Percentiles rank a stretch among this genome's conserved stretches.
These are phyloP conservation scores for Ischnus inquisitorius DNA, from an alignment of 2,888 invertebrate species.

Conservation along the genomic window DNA sequence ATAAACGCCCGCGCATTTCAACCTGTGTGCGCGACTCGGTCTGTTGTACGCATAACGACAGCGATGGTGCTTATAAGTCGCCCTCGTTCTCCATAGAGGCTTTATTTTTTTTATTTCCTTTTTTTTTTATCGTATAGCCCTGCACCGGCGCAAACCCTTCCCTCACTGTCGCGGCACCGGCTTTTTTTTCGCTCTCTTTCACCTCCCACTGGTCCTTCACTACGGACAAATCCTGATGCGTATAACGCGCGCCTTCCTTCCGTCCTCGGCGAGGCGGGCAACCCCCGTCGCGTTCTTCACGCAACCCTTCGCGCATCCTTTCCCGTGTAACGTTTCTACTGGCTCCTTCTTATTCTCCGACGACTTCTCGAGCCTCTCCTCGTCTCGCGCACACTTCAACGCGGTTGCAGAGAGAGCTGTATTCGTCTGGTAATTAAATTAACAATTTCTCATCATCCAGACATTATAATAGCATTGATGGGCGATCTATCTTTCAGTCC, in stretches of 20 bases:
- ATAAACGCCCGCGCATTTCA: constrained; percentile 67
- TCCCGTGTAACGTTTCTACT: background rate
- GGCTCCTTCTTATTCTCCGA: constrained; percentile 15
- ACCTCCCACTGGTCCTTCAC: constrained; percentile 46
- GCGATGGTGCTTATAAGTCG: constrained; percentile 61
- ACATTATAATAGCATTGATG: constrained; percentile 12
- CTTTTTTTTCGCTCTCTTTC: constrained; percentile 36
- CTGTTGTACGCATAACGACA: constrained; percentile 43
- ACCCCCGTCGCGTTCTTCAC: constrained; percentile 28
- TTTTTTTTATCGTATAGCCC: constrained; percentile 31
- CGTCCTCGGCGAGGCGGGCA: constrained; percentile 22
- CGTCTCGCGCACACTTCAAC: background rate
- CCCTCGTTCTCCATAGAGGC: constrained; percentile 37
- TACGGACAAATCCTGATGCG: constrained; percentile 48
- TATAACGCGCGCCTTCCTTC: constrained; percentile 39
- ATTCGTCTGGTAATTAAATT: constrained; percentile 65
- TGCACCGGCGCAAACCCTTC: constrained; percentile 28
- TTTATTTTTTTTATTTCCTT: constrained; percentile 21
- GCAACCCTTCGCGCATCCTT: constrained; percentile 19
- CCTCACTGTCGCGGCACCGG: constrained; percentile 8
- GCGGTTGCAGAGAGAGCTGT: constrained; percentile 18
- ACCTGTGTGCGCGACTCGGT: constrained; percentile 7
- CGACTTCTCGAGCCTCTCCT: constrained; percentile 11
- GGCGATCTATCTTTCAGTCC: constrained; percentile 2
- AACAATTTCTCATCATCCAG: constrained; percentile 49